These are phyloP conservation scores for Pocillopora grandis DNA, from an alignment of 92 coral and sea anemone genomes.

Conservation along the genomic window DNA sequence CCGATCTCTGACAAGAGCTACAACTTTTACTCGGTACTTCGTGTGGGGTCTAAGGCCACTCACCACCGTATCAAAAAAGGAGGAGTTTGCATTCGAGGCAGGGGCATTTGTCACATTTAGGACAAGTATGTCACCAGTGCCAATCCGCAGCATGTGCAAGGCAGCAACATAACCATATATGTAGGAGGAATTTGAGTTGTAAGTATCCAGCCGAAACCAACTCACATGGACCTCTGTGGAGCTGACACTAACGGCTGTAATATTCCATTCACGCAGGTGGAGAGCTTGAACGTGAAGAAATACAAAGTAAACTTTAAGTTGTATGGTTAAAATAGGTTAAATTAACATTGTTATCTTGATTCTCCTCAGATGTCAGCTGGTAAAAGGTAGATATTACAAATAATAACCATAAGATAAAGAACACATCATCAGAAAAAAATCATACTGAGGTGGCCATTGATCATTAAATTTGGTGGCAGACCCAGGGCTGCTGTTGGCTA, in stretches of 20 bases:
- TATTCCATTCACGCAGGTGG: not conserved
- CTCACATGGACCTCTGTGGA: not conserved
- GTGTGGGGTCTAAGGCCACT: not conserved
- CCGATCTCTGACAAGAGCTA: not conserved
- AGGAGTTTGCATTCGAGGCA: not conserved
- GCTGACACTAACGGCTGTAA: not conserved
- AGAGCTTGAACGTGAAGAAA: not conserved
- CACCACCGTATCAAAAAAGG: not conserved
- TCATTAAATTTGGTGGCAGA: too few species aligned
- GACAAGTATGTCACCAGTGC: not conserved
- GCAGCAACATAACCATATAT: not conserved
- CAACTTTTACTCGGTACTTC: not conserved
- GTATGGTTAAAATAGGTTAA: accelerated
- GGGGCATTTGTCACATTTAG: not conserved
- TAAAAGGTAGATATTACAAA: too few species aligned
- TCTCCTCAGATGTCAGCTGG: too few species aligned
- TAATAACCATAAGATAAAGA: too few species aligned
- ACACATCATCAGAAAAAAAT: too few species aligned
- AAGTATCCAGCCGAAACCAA: not conserved
- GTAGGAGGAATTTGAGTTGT: not conserved
- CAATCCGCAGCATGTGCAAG: not conserved
- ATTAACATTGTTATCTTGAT: too few species aligned
- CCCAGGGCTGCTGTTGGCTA: too few species aligned
- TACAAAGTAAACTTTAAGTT: not conserved
- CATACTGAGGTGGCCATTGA: too few species aligned